Base-by-base conservation (phyloP, 2,888 invertebrate species). In the Ochropacha duplaris region DNA sequence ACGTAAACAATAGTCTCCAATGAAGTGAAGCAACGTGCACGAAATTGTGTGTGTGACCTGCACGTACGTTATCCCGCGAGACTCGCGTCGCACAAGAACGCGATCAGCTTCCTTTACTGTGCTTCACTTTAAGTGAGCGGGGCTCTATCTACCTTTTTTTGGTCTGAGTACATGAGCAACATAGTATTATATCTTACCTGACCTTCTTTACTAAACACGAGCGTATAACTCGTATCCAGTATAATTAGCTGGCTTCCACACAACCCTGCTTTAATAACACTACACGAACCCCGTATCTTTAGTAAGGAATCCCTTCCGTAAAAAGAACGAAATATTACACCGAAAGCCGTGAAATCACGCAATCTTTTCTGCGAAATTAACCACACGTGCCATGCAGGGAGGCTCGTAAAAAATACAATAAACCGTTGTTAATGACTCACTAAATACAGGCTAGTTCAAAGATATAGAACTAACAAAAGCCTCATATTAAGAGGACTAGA, bases 381-480 rank as follows among this genome's bases (percentile, higher is more conserved):
- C 44, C 8, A 19, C 44, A 44, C 44, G 19, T 44, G 44, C 9
- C 44, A 44, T 44, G 44, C 44, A 44, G 8, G 44, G 44, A 44
- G 44, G 19, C 44, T 19, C 44, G 19, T 44, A 44, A 39, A 28
- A 8, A 51, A 4, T 31, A 16, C 28, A 51, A 51, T 51, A 51
- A 52, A 52, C 19, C 34, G 19, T 11, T 12, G 22, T 52, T 52
- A 52, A 52, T 31, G 52, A 31, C 52, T 52, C 34, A 52, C 22
- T 22, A 52, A 34, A 22, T 24, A 24, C 24, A 19, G 9, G 34
- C 22, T 31, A 19, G 44, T 44, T 39, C 44, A 19, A 19, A 44
- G 2, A 24, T 39, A 44, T 44, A 44, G 19, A 44, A 5, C 2
- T 14, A 34, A 12, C 14, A 36, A 4, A 36, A 8, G 34, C 14